Evolutionary conservation across 2,888 invertebrate species (phyloP), one percentile per base, ranked within the genome.

Genomic region (Amorpha juglandis): DNA sequence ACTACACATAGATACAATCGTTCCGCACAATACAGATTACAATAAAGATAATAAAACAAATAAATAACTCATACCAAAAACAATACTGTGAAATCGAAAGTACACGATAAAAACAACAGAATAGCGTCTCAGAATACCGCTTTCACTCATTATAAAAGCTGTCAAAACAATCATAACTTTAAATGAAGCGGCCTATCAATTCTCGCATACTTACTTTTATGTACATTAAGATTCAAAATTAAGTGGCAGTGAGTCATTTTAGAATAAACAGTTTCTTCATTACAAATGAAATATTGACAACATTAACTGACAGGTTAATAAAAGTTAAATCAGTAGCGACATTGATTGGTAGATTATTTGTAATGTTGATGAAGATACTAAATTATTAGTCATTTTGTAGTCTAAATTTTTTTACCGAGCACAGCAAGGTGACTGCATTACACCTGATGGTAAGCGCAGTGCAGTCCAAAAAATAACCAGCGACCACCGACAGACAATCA

Each of bases 61-160:
- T n/a, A 38, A 42, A 16, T 9, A 35, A 35, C 55, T 35, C n/a
- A 9, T 50, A 48, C 48, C 38, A 58, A 38, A 8, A 58, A 58
- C 42, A 38, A 38, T 38, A 16, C 8, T 19, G 58, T 58, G 19
- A 58, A 58, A 58, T 42, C 58, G 58, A 58, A 58, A 58, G 58
- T 38, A 42, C 11, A n/a, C 58, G 11, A 19, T 58, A 33, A 21
- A 52, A 67, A 63, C 55, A 69, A 72, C 71, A 67, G 68, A 67
- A 45, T 45, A 45, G 14, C 45, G 14, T 68, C 67, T 35, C 38
- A 48, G 64, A 47, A 12, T 65, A 67, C 45, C 68, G 70, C 74
- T 74, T 74, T 72, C 74, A 72, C 74, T 74, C 19, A 62, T 66
- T 63, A 64, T 67, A 69, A 69, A 67, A 65, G 63, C 66, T 72